These are phyloP conservation scores for Sarcophaga variegata DNA, from an alignment of 2,888 invertebrate genomes.

Conservation along the genomic window DNA sequence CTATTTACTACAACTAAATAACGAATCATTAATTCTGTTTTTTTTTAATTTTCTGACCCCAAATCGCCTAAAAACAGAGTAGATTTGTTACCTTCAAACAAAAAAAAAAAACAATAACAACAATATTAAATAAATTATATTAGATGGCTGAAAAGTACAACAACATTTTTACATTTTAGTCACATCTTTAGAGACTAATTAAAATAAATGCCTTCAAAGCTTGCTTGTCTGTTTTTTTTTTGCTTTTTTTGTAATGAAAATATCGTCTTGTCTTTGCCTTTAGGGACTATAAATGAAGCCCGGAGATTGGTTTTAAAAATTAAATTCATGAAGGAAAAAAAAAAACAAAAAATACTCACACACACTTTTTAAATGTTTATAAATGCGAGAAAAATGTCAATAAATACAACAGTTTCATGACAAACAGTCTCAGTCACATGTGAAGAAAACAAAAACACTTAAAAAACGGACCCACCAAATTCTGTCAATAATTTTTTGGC, in stretches of 20 bases:
- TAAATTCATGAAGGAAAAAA: slow-evolving; percentile 7
- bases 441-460: slow-evolving; percentile 40
- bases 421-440: slow-evolving; percentile 44
- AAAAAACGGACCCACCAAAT: slow-evolving; percentile 57
- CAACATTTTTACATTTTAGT: slow-evolving; percentile 62
- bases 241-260: slow-evolving; percentile 56
- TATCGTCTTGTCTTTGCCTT: slow-evolving; percentile 42
- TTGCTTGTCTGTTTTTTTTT: background rate
- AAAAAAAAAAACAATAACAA: background rate
- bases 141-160: background rate
- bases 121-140: background rate
- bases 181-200: slow-evolving; percentile 78
- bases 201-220: slow-evolving; percentile 76
- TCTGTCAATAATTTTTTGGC: slow-evolving; percentile 49
- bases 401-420: slow-evolving; percentile 76
- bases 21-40: slow-evolving; percentile 32
- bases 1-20: background rate
- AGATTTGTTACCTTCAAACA: background rate
- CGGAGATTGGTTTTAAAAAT: background rate
- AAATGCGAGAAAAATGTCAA: slow-evolving; percentile 78
- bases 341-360: slow-evolving; percentile 65
- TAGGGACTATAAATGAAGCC: slow-evolving; percentile 36
- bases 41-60: slow-evolving; percentile 4
- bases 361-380: slow-evolving; percentile 52
- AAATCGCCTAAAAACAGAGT: background rate